Conservation (phyloP, 2,797 vertebrate species). For the Enteromius thamalakanensis region DNA sequence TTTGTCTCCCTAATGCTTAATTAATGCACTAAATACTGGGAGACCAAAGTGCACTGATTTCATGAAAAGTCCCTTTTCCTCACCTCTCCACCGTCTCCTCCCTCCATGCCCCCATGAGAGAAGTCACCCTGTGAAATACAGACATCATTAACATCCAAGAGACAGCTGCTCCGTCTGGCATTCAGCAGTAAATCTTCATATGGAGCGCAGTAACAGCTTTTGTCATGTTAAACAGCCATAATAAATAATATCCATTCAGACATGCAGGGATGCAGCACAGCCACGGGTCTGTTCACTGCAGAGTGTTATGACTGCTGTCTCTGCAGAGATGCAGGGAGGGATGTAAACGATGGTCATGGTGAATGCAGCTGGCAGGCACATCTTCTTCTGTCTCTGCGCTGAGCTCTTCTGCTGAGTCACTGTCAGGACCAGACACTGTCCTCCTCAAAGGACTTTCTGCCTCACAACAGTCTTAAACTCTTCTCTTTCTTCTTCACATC, state of each 20-base stretch:
- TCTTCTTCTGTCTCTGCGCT: conserved; percentile 6
- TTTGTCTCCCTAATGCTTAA: neutral
- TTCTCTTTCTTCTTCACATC: neutral
- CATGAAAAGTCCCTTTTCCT: conserved; percentile 12
- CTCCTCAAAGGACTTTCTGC: neutral
- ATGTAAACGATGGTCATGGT: neutral
- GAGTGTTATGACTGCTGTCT: conserved; percentile 26
- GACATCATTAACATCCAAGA: conserved; percentile 16
- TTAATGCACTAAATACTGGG: neutral
- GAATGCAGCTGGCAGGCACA: conserved; percentile 21
- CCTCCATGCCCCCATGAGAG: conserved; percentile 77
- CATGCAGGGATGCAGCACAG: conserved; percentile 54
- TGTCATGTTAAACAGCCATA: conserved; percentile 17
- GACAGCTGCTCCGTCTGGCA: neutral
- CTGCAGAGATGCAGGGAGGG: conserved; percentile 21
- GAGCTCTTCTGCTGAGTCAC: conserved; percentile 54
- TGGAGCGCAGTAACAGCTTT: conserved; percentile 18
- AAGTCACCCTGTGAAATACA: conserved; percentile 74
- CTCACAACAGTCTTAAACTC: neutral
- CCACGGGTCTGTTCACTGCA: conserved; percentile 24
- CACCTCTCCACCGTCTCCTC: conserved; percentile 81
- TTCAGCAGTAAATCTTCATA: conserved; percentile 4
- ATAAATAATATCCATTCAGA: conserved; percentile 20
- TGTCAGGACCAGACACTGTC: neutral
- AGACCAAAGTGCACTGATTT: neutral